Percentiles rank a stretch among this genome's conserved stretches.
Conservation (phyloP, 2,888 invertebrate genomes). For the Venusia cambrica region DNA sequence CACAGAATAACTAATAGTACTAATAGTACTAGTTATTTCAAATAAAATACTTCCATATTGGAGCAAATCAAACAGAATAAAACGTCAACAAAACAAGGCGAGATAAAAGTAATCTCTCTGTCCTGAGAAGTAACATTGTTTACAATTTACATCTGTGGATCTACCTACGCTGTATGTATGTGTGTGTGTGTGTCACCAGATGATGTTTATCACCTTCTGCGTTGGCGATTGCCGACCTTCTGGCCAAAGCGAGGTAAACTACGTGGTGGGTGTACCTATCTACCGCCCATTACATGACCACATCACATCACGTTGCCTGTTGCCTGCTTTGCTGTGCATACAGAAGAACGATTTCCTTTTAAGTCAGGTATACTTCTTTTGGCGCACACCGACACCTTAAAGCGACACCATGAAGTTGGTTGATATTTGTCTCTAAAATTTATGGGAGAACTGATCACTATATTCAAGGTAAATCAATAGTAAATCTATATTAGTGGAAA, state of each 20-base stretch:
- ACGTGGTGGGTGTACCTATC: constrained; percentile 32
- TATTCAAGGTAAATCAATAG: too few species aligned
- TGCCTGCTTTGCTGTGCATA: too few species aligned
- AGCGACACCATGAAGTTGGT: too few species aligned
- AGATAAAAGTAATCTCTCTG: constrained; percentile 23
- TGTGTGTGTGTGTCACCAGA: constrained; percentile 32
- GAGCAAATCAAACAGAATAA: background rate
- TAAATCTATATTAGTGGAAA: too few species aligned
- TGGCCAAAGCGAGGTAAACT: constrained; percentile 40
- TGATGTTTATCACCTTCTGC: constrained; percentile 46
- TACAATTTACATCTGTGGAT: constrained; percentile 41
- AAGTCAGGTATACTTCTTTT: too few species aligned
- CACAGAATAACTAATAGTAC: too few species aligned
- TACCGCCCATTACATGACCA: constrained; percentile 10
- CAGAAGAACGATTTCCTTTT: too few species aligned
- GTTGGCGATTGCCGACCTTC: constrained; percentile 41
- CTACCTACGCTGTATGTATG: too few species aligned
- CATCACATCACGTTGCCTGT: too few species aligned
- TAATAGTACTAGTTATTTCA: constrained; percentile 14
- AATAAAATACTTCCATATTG: constrained; percentile 11
- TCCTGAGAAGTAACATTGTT: constrained; percentile 36
- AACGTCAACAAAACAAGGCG: constrained; percentile 20
- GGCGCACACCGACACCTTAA: too few species aligned
- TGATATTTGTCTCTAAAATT: too few species aligned
- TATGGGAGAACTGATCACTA: too few species aligned